Percentiles rank a stretch among this genome's conserved stretches.
Evolutionary conservation across 2,888 invertebrate species (phyloP).

Genomic region (Drosophila phalerata): DNA sequence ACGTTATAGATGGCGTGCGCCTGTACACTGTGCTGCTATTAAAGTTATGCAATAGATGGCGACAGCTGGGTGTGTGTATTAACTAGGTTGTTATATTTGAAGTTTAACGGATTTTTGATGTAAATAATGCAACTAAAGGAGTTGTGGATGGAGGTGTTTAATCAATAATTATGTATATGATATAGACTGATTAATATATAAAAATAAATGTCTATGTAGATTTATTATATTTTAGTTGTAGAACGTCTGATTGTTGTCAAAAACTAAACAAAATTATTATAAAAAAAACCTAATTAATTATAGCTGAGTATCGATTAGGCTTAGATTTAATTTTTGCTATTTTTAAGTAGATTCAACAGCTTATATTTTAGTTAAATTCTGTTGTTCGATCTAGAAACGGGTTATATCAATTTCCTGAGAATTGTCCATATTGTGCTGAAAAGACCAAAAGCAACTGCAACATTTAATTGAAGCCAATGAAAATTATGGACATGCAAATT

Average conservation of each 20-base stretch:
- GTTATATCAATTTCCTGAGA: constrained; percentile 50
- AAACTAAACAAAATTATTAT: background rate
- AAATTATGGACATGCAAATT: constrained; percentile 73
- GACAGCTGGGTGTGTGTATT: background rate
- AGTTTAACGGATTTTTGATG: background rate
- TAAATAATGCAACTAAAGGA: background rate
- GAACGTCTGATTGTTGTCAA: background rate
- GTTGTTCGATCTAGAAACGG: background rate
- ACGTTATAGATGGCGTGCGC: constrained; percentile 1
- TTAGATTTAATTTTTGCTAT: background rate
- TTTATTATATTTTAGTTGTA: background rate
- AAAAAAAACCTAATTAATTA: background rate
- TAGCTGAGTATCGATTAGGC: background rate
- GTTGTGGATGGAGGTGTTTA: too few relatives aligned
- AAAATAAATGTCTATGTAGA: background rate
- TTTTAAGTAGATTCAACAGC: background rate
- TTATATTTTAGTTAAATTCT: background rate
- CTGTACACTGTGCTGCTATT: background rate
- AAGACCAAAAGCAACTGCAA: constrained; percentile 35
- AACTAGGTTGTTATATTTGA: background rate
- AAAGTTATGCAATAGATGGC: background rate
- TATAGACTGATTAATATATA: background rate
- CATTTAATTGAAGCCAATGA: constrained; percentile 71
- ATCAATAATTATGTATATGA: background rate
- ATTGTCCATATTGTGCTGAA: constrained; percentile 58